Evolutionary conservation across 2,797 vertebrate species (phyloP).

Genomic region (Poecilia wingei): DNA sequence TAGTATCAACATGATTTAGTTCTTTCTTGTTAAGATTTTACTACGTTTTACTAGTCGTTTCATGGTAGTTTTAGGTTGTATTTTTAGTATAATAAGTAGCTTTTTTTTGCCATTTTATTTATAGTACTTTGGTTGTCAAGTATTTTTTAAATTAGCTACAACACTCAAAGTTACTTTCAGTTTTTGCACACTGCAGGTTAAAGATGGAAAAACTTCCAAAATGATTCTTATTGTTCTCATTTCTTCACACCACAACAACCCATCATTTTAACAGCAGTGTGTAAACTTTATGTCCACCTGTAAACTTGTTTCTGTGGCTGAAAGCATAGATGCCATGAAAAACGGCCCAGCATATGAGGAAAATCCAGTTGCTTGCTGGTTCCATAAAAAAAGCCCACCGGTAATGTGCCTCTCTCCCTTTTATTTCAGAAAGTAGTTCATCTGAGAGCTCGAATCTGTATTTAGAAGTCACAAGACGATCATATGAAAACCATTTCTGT

Average conservation of each 20-base stretch:
- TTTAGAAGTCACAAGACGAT: constrained; percentile 58
- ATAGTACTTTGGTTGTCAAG: neutral
- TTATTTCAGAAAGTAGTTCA: neutral
- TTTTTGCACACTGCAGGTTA: neutral
- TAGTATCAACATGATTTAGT: neutral
- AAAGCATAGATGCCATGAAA: neutral
- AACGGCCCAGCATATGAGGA: neutral
- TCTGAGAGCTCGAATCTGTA: constrained; percentile 23
- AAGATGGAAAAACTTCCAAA: neutral
- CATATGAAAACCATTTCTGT: constrained; percentile 45
- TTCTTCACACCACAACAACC: neutral
- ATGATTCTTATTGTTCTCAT: neutral
- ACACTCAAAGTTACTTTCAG: neutral
- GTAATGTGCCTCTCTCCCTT: constrained; percentile 8
- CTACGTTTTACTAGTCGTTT: neutral
- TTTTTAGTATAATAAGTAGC: neutral
- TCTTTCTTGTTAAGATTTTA: neutral
- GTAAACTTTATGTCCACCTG: neutral
- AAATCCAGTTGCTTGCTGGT: neutral
- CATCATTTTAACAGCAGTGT: neutral
- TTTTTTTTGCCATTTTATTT: neutral
- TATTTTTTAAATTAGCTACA: neutral
- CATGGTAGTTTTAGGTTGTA: neutral
- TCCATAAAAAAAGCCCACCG: neutral
- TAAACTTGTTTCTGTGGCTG: neutral